A percentile compares a stretch with the other conserved stretches of the same genome.
phyloP scores from a whole-genome alignment of 2,797 vertebrate genomes.

The Microcaecilia unicolor region DNA sequence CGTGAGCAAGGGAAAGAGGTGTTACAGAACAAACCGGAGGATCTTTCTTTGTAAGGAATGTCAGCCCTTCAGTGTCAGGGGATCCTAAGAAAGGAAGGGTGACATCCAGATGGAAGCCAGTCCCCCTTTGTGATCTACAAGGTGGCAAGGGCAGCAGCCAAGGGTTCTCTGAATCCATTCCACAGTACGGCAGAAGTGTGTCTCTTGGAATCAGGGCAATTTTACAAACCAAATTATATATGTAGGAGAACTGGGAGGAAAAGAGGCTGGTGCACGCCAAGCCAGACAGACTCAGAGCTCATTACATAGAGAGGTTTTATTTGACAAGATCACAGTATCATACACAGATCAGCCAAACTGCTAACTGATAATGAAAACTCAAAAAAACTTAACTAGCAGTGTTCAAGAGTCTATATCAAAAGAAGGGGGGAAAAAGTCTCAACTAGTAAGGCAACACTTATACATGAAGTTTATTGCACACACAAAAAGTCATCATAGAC shows the following conservation, averaged over 20 bases:
- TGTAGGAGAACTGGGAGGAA: rapidly evolving
- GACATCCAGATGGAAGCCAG: conserved; percentile 11
- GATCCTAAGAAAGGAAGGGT: too few relatives aligned
- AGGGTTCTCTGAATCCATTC: neutral
- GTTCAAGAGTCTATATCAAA: too few relatives aligned
- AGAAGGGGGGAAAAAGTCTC: too few relatives aligned
- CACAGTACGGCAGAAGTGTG: neutral
- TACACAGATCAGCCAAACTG: too few relatives aligned
- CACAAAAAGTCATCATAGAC: too few relatives aligned
- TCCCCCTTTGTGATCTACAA: conserved; percentile 37
- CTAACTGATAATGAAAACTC: too few relatives aligned
- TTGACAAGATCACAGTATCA: too few relatives aligned
- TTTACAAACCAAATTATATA: neutral
- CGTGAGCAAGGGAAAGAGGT: conserved; percentile 43
- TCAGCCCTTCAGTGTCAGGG: conserved; percentile 7
- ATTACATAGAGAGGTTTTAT: neutral
- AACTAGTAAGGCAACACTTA: too few relatives aligned
- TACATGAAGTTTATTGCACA: too few relatives aligned
- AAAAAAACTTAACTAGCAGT: too few relatives aligned
- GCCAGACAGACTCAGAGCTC: neutral
- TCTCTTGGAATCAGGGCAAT: neutral
- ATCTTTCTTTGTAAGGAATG: conserved; percentile 28
- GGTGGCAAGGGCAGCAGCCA: conserved; percentile 37
- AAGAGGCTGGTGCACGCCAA: neutral
- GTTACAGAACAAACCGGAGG: conserved; percentile 33